Percentiles rank a stretch among this genome's conserved stretches.
These are phyloP conservation scores for Gorsachius goisagi DNA, from an alignment of 2,113 vertebrate genomes.

Conservation along the genomic window DNA sequence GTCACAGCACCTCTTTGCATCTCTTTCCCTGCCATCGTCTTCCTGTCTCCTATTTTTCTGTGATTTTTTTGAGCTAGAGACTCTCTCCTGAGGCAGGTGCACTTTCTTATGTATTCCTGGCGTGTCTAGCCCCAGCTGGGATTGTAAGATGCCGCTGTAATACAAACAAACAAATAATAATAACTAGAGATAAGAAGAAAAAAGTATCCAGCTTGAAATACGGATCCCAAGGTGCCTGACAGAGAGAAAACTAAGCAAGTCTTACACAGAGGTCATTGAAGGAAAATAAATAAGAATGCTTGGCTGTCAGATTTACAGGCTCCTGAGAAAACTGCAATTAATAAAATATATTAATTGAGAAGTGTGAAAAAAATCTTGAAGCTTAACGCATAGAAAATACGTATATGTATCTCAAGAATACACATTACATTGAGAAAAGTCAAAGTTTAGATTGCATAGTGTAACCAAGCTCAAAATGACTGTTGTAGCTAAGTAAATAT, in stretches of 20 bases:
- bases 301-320: constrained; percentile 4
- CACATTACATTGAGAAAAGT: neutral
- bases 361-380: neutral
- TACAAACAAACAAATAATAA: constrained; percentile 66
- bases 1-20: neutral
- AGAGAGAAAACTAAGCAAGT: constrained; percentile 40
- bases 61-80: constrained; percentile 1
- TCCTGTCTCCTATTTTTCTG: neutral
- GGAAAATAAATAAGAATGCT: constrained; percentile 51
- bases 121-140: constrained; percentile 27
- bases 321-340: constrained; percentile 48
- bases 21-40: neutral
- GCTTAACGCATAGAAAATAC: neutral
- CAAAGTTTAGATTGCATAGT: neutral
- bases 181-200: constrained; percentile 60
- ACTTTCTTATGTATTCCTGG: constrained; percentile 35
- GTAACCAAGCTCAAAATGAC: neutral
- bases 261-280: constrained; percentile 51
- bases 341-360: constrained; percentile 45
- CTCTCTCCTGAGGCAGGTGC: constrained; percentile 10
- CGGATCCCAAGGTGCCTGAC: constrained; percentile 44
- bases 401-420: neutral
- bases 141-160: constrained; percentile 50
- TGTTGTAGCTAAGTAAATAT: neutral
- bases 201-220: constrained; percentile 58